These are phyloP conservation scores for Lepisosteus oculatus DNA, from an alignment of 2,113 vertebrate genomes.

Conservation along the genomic window DNA sequence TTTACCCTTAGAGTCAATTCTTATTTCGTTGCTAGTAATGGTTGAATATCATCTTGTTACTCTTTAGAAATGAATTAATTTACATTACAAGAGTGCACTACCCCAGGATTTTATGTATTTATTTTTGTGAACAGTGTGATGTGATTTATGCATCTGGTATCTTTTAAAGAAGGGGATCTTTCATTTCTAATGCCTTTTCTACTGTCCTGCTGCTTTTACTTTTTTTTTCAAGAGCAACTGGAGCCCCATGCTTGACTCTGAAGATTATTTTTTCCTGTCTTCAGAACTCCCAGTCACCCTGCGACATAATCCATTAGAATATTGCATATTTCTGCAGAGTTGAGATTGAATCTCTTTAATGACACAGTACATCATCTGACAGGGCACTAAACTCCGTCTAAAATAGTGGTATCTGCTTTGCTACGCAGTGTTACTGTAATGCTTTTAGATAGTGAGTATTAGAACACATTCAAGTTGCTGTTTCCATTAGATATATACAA, in stretches of 20 bases:
- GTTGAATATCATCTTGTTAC: not conserved
- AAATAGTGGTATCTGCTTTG: conserved; percentile 53
- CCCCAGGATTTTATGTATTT: not conserved
- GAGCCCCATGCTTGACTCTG: not conserved
- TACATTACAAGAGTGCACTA: not conserved
- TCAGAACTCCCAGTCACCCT: conserved; percentile 22
- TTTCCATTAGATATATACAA: too few species aligned
- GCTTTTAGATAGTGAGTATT: conserved; percentile 37
- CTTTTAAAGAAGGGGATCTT: conserved; percentile 1
- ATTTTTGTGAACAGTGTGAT: not conserved
- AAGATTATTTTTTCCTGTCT: conserved; percentile 23
- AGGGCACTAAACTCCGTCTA: conserved; percentile 32
- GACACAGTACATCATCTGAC: conserved; percentile 57
- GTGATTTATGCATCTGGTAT: conserved; percentile 14
- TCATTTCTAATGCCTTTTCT: not conserved
- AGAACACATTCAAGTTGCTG: conserved; percentile 10
- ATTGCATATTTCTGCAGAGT: conserved; percentile 39
- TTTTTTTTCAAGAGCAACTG: conserved; percentile 14
- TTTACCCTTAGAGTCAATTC: not conserved
- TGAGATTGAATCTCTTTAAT: conserved; percentile 50
- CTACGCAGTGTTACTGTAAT: conserved; percentile 55
- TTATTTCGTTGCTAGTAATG: not conserved
- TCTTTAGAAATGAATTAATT: not conserved
- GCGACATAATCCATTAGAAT: conserved; percentile 43
- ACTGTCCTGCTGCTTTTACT: conserved; percentile 6